Percentiles rank a stretch among this genome's conserved stretches.
Evolutionary conservation across 1,140 invertebrate genomes (phyloP).

Genomic region (Drosophila mauritiana): DNA sequence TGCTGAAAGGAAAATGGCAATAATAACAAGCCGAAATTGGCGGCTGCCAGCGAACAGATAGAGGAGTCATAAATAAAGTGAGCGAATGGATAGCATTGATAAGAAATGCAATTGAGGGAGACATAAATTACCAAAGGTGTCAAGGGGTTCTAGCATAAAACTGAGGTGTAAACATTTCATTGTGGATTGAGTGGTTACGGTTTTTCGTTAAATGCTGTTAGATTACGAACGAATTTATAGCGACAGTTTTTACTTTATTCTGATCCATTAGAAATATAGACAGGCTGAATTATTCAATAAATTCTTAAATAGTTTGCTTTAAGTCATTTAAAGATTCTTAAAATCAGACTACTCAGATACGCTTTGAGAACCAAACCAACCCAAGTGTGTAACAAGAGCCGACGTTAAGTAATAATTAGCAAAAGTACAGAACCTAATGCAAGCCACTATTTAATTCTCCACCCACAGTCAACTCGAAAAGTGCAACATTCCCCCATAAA

Average conservation of each 20-base stretch:
- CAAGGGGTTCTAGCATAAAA: slow-evolving; percentile 1
- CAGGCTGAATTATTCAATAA: too few relatives aligned
- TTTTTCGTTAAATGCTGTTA: not conserved
- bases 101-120: slow-evolving; percentile 39
- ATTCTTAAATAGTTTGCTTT: too few relatives aligned
- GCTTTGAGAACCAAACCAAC: not conserved
- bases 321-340: not conserved
- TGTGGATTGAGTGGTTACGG: not conserved
- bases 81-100: slow-evolving; percentile 27
- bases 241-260: too few relatives aligned
- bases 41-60: slow-evolving; percentile 45
- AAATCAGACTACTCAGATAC: not conserved
- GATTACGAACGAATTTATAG: not conserved
- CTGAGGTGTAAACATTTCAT: not conserved
- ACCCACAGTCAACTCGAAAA: slow-evolving; percentile 44
- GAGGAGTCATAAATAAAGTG: slow-evolving; percentile 31
- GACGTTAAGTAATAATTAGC: too few relatives aligned
- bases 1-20: slow-evolving; percentile 46
- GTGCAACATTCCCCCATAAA: slow-evolving; percentile 39
- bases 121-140: slow-evolving; percentile 30
- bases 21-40: slow-evolving; percentile 60
- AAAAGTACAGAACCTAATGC: slow-evolving; percentile 13
- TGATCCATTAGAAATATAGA: too few relatives aligned
- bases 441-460: slow-evolving; percentile 15
- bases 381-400: not conserved